These are phyloP conservation scores for Rhagologus leucostigma DNA, from an alignment of 2,113 vertebrate species.

Conservation along the genomic window DNA sequence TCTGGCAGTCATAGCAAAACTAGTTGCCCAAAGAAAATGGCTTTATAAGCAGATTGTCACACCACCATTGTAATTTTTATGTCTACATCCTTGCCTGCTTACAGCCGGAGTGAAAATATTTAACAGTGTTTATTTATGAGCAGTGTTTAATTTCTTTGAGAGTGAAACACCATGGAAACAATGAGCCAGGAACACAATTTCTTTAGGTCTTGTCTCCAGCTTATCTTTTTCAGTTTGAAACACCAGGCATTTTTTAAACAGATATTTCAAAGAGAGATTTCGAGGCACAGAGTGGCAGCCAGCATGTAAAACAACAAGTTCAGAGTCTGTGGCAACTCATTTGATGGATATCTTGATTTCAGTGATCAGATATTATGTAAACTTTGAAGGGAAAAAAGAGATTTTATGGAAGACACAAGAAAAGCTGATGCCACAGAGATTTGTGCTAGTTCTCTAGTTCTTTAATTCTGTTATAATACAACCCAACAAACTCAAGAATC, in stretches of 20 bases:
- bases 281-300: not conserved
- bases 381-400: not conserved
- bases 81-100: not conserved
- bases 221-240: not conserved
- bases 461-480: not conserved
- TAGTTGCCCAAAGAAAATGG: not conserved
- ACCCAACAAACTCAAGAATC: not conserved
- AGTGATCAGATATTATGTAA: not conserved
- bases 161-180: not conserved
- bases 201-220: not conserved
- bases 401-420: not conserved
- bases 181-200: not conserved
- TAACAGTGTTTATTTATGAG: not conserved
- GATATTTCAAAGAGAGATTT: not conserved
- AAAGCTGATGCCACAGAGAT: not conserved
- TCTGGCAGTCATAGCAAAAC: not conserved
- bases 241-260: not conserved
- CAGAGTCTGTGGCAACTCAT: not conserved
- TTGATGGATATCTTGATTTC: not conserved
- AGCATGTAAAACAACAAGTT: not conserved
- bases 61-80: not conserved
- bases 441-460: not conserved
- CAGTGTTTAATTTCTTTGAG: not conserved
- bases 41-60: not conserved
- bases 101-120: not conserved